Evolutionary conservation across 2,797 vertebrate genomes (phyloP), one percentile per base, ranked within the genome.

Genomic region (Podarcis lilfordi): DNA sequence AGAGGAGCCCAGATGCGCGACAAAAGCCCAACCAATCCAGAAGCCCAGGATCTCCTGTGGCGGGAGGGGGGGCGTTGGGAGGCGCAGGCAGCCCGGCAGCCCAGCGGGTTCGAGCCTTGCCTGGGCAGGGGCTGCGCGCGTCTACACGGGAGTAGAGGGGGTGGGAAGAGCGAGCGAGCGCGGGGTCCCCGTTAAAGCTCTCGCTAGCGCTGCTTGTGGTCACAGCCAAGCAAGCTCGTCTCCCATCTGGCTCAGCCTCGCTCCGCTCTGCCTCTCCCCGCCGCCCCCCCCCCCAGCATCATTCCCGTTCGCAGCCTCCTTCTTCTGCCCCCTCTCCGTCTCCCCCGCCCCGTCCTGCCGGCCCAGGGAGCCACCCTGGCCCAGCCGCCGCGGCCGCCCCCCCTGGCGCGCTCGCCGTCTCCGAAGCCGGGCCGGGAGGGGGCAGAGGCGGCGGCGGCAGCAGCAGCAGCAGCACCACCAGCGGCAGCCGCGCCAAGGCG

Each of bases 131-230:
- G 75, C 91, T 78, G 80, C 7, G 74, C 2, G 92, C 88, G 90
- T 89, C 90, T 55, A 69, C 76, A 83, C 72, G 86, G 89, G 87
- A 92, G 32, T 87, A 84, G 91, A 94, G 93, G 91, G 82, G 86
- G 86, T 3, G 50, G 8, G 35, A 27, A 15, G 13, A 80, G 93
- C 90, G 55, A 91, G 92, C 88, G 89, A 91, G 92, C 35, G 91
- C 92, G 81, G 64, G 27, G 50, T 10, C 35, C 87, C 68, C 90
- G 83, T 86, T 10, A 64, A 89, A 71, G 95, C 94, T 98, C 98
- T 98, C 98, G 97, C 97, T 98, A 98, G 98, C 98, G 98, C 98
- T 98, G 97, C 98, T 96, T 96, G 98, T 98, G 98, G 98, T 97
- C 98, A 97, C 93, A 97, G 97, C 95, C 94, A 97, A 97, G 97